phyloP scores from a whole-genome alignment of 2,888 invertebrate species.

The Tipula vernalis region DNA sequence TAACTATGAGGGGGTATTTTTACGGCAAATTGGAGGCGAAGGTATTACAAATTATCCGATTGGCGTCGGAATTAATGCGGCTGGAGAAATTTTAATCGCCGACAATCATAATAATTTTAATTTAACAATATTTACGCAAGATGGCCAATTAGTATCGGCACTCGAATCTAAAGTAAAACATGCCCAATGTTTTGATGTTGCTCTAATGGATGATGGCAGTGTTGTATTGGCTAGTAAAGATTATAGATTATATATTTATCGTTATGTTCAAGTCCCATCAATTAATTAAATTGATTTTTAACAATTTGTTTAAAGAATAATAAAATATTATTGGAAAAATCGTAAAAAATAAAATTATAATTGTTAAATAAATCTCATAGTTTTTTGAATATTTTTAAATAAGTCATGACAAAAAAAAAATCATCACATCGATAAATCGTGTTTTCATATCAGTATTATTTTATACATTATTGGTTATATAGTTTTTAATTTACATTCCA shows the following conservation, averaged over 20 bases:
- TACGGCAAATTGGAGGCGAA: slow-evolving; percentile 96
- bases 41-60: slow-evolving; percentile 99
- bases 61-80: slow-evolving; percentile 94
- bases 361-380: not conserved
- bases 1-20: slow-evolving; percentile 91
- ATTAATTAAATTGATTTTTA: slow-evolving; percentile 31
- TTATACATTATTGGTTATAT: not conserved
- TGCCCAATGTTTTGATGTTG: slow-evolving; percentile 99
- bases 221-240: slow-evolving; percentile 99
- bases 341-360: not conserved
- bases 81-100: slow-evolving; percentile 94
- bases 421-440: not conserved
- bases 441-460: not conserved
- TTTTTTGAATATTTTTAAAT: not conserved
- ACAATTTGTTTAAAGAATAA: not conserved
- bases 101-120: slow-evolving; percentile 99
- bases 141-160: slow-evolving; percentile 94
- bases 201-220: slow-evolving; percentile 96
- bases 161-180: slow-evolving; percentile 98
- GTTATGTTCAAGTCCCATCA: slow-evolving; percentile 90
- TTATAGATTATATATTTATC: slow-evolving; percentile 97
- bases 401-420: not conserved
- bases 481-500: slow-evolving; percentile 4
- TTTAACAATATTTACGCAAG: slow-evolving; percentile 95
- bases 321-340: slow-evolving; percentile 4